phyloP scores from a whole-genome alignment of 1,140 invertebrate genomes.

The Temnothorax curvispinosus region DNA sequence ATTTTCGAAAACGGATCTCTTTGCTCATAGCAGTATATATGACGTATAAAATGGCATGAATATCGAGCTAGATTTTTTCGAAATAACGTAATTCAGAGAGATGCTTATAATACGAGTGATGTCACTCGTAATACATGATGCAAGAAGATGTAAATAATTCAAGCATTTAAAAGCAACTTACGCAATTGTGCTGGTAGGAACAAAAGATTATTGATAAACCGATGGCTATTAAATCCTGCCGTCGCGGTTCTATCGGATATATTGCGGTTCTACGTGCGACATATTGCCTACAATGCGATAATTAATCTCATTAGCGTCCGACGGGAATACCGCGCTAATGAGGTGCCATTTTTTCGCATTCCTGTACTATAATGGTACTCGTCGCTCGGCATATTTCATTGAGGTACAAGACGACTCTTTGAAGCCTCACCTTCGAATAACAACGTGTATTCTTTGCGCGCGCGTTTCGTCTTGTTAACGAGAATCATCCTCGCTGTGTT shows the following conservation, averaged over 20 bases:
- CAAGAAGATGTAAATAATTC: not conserved
- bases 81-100: not conserved
- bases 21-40: not conserved
- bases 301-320: slow-evolving; percentile 72
- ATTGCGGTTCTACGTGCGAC: not conserved
- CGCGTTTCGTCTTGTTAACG: slow-evolving; percentile 46
- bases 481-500: not conserved
- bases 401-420: not conserved
- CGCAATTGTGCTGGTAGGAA: not conserved
- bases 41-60: not conserved
- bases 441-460: not conserved
- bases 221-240: slow-evolving; percentile 33
- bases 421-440: slow-evolving; percentile 6
- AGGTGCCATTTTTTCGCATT: slow-evolving; percentile 60
- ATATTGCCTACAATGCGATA: slow-evolving; percentile 44
- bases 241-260: not conserved
- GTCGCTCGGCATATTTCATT: slow-evolving; percentile 57
- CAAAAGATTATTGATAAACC: slow-evolving; percentile 33
- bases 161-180: not conserved
- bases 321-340: slow-evolving; percentile 56
- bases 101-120: not conserved
- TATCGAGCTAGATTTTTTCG: not conserved
- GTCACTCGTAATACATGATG: not conserved
- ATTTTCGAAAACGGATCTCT: not conserved
- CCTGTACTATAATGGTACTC: slow-evolving; percentile 15